A percentile compares a stretch with the other conserved stretches of the same genome.
Evolutionary conservation across 2,888 invertebrate species (phyloP).

Genomic region (Timema cristinae): DNA sequence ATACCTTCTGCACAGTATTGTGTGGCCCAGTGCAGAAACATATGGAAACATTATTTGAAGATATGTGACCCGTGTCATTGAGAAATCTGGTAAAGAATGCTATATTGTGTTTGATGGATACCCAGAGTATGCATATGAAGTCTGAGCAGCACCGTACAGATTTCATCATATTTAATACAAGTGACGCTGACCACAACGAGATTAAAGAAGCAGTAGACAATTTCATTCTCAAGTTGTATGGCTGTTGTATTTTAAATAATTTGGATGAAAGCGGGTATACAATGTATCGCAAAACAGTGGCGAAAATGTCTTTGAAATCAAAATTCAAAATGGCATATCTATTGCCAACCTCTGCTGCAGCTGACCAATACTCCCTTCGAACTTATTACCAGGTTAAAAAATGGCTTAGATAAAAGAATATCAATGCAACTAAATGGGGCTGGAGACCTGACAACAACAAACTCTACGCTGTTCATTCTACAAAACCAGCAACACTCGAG

Average conservation of each 20-base stretch:
- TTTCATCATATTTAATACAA: background rate
- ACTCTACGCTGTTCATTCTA: background rate
- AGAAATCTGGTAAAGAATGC: no score
- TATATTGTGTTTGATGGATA: no score
- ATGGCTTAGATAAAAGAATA: background rate
- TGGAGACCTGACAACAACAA: background rate
- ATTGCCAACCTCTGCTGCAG: background rate
- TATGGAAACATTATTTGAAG: no score
- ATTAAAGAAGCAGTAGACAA: background rate
- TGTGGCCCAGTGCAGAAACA: no score
- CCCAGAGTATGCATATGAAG: background rate
- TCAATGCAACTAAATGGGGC: background rate
- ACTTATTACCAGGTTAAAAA: conserved; percentile 6
- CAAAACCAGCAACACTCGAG: background rate
- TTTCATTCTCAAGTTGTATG: background rate
- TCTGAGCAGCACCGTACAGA: background rate
- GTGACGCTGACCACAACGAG: background rate
- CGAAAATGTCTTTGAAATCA: conserved; percentile 9
- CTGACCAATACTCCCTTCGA: conserved; percentile 4
- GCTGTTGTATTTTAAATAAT: no score
- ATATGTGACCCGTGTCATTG: no score
- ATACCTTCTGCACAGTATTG: no score
- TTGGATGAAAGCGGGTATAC: conserved; percentile 4
- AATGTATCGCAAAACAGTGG: background rate
- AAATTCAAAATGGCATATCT: background rate